phyloP scores from a whole-genome alignment of 2,888 invertebrate genomes.

The Drosophila pegasa region DNA sequence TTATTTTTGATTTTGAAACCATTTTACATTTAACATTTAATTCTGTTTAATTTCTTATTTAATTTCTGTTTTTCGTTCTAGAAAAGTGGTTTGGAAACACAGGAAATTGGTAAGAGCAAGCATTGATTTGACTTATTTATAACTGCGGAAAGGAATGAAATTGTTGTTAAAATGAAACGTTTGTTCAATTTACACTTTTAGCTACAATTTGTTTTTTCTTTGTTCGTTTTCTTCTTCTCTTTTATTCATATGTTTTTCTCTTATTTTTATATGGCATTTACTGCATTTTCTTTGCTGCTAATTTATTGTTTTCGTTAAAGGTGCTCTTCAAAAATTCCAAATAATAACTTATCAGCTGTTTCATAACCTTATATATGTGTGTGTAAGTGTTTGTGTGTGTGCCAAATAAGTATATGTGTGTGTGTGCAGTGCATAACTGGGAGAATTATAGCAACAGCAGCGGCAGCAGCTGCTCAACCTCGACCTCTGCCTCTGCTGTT shows the following conservation, averaged over 20 bases:
- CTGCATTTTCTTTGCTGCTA: slow-evolving; percentile 62
- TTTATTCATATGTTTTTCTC: slow-evolving; percentile 19
- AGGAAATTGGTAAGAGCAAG: slow-evolving; percentile 27
- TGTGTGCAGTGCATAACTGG: neutral
- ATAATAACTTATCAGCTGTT: slow-evolving; percentile 47
- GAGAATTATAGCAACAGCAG: neutral
- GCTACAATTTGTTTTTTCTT: slow-evolving; percentile 40
- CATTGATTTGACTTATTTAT: slow-evolving; percentile 6
- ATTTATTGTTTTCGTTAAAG: slow-evolving; percentile 75
- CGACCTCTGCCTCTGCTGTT: too few relatives aligned
- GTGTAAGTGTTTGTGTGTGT: slow-evolving; percentile 13
- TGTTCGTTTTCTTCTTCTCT: neutral
- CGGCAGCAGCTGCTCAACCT: neutral
- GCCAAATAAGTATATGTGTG: slow-evolving; percentile 22
- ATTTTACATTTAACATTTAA: slow-evolving; percentile 74
- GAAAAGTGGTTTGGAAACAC: slow-evolving; percentile 26
- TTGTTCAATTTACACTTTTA: slow-evolving; percentile 35
- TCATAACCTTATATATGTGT: slow-evolving; percentile 16
- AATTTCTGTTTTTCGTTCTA: slow-evolving; percentile 12
- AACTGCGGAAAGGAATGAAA: neutral
- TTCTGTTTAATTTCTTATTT: slow-evolving; percentile 33
- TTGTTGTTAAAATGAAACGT: slow-evolving; percentile 21
- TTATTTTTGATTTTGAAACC: slow-evolving; percentile 72
- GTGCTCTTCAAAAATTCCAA: slow-evolving; percentile 74
- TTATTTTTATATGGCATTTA: slow-evolving; percentile 54